These are phyloP conservation scores for Pedetes capensis DNA, from an alignment of 2,113 vertebrate genomes.

Conservation along the genomic window DNA sequence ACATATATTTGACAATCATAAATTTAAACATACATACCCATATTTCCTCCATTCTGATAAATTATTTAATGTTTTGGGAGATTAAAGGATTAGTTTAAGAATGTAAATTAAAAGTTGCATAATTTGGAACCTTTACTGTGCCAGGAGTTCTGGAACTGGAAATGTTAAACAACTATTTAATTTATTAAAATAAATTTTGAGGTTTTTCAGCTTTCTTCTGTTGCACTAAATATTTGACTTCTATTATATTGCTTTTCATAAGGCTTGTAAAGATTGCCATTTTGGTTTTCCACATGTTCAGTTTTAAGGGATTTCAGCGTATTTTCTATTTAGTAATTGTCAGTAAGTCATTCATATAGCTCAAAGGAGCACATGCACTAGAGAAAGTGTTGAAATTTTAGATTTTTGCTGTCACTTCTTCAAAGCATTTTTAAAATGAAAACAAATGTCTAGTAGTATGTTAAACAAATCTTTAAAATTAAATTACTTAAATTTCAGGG, in stretches of 20 bases:
- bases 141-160: not conserved
- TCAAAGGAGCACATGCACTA: not conserved
- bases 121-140: not conserved
- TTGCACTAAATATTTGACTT: not conserved
- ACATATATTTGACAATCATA: not conserved
- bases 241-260: not conserved
- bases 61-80: constrained; percentile 23
- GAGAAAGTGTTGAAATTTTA: not conserved
- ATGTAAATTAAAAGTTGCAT: not conserved
- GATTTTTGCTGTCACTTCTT: not conserved
- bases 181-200: not conserved
- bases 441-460: not conserved
- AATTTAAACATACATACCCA: not conserved
- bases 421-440: not conserved
- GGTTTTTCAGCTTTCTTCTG: not conserved
- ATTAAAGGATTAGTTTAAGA: not conserved
- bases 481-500: constrained; percentile 4
- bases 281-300: not conserved
- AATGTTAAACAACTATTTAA: not conserved
- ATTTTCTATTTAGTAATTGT: not conserved
- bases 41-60: not conserved
- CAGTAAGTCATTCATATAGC: not conserved
- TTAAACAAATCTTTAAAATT: not conserved
- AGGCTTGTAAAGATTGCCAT: not conserved
- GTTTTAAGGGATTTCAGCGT: not conserved